A percentile compares a stretch with the other conserved stretches of the same genome.
Evolutionary conservation across 2,113 vertebrate species (phyloP).

Genomic region (Diphyllodes magnificus): DNA sequence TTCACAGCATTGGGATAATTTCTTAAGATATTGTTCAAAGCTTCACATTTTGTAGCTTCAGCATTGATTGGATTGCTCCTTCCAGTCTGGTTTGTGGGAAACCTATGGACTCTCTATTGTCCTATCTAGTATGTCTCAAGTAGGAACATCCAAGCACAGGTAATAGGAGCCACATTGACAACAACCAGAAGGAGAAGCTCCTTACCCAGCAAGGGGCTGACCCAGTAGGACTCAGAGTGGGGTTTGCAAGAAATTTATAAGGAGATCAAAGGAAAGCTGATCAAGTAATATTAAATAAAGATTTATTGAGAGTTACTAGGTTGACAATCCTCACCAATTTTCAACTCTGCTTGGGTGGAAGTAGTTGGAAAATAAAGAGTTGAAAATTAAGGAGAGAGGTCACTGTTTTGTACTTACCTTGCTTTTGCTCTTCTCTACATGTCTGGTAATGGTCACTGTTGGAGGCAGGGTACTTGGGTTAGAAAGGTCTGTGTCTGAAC

Average conservation of each 20-base stretch:
- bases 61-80: not conserved
- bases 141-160: not conserved
- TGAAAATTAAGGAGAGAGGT: not conserved
- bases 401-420: not conserved
- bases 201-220: accelerated
- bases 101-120: not conserved
- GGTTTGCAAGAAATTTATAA: not conserved
- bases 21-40: not conserved
- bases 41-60: not conserved
- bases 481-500: not conserved
- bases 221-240: not conserved
- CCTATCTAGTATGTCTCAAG: not conserved
- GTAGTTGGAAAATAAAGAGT: not conserved
- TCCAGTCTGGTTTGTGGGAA: not conserved
- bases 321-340: not conserved
- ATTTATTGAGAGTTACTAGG: not conserved
- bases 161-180: not conserved
- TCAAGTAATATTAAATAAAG: not conserved
- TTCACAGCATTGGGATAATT: not conserved
- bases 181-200: not conserved
- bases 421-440: not conserved
- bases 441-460: not conserved
- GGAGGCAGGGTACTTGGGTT: not conserved
- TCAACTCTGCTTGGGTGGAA: not conserved
- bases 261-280: not conserved